phyloP scores from a whole-genome alignment of 2,888 invertebrate genomes.

The Apeira syringaria region DNA sequence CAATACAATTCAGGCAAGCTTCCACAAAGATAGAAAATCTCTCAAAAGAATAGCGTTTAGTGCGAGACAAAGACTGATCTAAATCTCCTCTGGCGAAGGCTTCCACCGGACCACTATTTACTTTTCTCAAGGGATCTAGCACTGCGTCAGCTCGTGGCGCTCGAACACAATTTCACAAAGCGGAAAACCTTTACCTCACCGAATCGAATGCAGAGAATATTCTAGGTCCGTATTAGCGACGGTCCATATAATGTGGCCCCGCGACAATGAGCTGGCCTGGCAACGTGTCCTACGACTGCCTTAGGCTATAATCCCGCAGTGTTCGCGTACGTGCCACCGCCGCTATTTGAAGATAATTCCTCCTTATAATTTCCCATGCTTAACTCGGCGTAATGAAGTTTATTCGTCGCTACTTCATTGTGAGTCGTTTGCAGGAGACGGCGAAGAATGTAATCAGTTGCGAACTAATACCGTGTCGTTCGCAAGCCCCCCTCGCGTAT shows the following conservation, averaged over 20 bases:
- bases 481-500: constrained; percentile 74
- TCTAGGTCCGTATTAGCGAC: constrained; percentile 49
- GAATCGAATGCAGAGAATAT: constrained; percentile 48
- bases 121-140: constrained; percentile 65
- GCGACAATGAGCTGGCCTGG: constrained; percentile 48
- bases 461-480: constrained; percentile 79
- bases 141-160: constrained; percentile 57
- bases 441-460: constrained; percentile 81
- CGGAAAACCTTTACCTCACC: constrained; percentile 46
- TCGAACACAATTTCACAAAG: constrained; percentile 60
- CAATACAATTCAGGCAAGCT: constrained; percentile 64
- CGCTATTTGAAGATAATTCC: constrained; percentile 77
- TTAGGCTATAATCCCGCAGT: constrained; percentile 64
- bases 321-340: constrained; percentile 66
- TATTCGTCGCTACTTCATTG: constrained; percentile 80
- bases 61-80: constrained; percentile 78
- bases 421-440: constrained; percentile 72
- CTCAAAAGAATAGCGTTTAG: constrained; percentile 79
- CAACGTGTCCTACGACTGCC: constrained; percentile 61
- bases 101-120: constrained; percentile 74
- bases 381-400: constrained; percentile 81
- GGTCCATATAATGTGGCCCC: constrained; percentile 46
- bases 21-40: constrained; percentile 74
- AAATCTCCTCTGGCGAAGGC: constrained; percentile 66
- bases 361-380: constrained; percentile 81